Conservation (phyloP, 2,113 vertebrate species). For the Lophochroa leadbeateri region DNA sequence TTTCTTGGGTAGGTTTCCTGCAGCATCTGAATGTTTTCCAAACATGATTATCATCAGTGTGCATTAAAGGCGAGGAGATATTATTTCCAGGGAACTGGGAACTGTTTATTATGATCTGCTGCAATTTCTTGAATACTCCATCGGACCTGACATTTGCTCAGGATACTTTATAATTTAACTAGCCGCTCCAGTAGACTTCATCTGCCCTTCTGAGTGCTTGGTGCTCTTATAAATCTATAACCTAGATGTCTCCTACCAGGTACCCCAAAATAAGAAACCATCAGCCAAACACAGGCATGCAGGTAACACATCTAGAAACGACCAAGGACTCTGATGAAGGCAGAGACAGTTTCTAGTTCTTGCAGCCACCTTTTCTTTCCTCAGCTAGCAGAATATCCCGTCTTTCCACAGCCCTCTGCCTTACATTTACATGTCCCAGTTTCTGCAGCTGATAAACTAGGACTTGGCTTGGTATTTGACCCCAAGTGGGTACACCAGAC, state of each 20-base stretch:
- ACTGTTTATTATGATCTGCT: background rate
- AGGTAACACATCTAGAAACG: background rate
- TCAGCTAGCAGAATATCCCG: background rate
- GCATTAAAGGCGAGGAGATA: background rate
- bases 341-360: background rate
- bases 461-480: background rate
- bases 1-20: background rate
- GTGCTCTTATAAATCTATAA: background rate
- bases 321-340: background rate
- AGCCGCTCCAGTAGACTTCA: background rate
- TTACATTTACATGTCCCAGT: background rate
- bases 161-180: background rate
- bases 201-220: background rate
- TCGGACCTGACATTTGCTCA: background rate
- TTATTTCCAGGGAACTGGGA: background rate
- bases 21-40: background rate
- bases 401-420: background rate
- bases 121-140: fast-evolving
- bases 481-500: fast-evolving
- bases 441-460: background rate
- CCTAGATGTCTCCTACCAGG: background rate
- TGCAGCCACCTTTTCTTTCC: background rate
- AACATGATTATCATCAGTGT: background rate
- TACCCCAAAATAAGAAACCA: background rate
- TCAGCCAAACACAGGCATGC: background rate